Percentiles rank a stretch among this genome's conserved stretches.
Conservation (phyloP, 2,888 invertebrate species). For the Cryptosula pallasiana region DNA sequence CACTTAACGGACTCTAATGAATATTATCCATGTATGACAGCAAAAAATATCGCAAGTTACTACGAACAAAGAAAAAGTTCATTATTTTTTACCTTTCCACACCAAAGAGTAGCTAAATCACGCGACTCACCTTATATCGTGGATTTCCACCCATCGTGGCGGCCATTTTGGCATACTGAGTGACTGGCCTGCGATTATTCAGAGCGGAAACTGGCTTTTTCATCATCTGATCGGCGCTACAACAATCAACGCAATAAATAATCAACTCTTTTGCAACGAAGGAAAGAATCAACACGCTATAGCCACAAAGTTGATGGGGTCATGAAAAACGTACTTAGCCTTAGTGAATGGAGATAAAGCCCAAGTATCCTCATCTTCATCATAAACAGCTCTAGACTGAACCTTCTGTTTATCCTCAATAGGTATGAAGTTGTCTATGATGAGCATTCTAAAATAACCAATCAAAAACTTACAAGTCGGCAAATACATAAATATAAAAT, state of each 20-base stretch:
- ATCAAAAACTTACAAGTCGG: too few species aligned
- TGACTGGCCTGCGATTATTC: slow-evolving; percentile 62
- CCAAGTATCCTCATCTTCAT: slow-evolving; percentile 80
- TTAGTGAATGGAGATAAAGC: slow-evolving; percentile 52
- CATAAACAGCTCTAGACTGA: slow-evolving; percentile 68
- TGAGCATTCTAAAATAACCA: slow-evolving; percentile 41
- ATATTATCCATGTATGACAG: too few species aligned
- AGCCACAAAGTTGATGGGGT: too few species aligned
- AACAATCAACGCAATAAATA: too few species aligned
- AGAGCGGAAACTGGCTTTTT: slow-evolving; percentile 64
- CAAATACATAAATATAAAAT: too few species aligned
- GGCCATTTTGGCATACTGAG: slow-evolving; percentile 60
- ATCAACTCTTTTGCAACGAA: too few species aligned
- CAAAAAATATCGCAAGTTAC: too few species aligned
- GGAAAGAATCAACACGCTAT: too few species aligned
- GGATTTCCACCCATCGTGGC: slow-evolving; percentile 56
- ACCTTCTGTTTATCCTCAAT: slow-evolving; percentile 70
- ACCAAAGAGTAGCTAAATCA: too few species aligned
- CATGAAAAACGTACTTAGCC: slow-evolving; percentile 36
- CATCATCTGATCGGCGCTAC: slow-evolving; percentile 38
- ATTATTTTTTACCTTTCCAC: too few species aligned
- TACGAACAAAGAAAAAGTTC: too few species aligned
- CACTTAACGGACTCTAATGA: too few species aligned
- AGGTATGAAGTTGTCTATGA: slow-evolving; percentile 55
- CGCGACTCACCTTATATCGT: slow-evolving; percentile 49